phyloP scores from a whole-genome alignment of 2,113 vertebrate genomes.

The Pandion haliaetus region DNA sequence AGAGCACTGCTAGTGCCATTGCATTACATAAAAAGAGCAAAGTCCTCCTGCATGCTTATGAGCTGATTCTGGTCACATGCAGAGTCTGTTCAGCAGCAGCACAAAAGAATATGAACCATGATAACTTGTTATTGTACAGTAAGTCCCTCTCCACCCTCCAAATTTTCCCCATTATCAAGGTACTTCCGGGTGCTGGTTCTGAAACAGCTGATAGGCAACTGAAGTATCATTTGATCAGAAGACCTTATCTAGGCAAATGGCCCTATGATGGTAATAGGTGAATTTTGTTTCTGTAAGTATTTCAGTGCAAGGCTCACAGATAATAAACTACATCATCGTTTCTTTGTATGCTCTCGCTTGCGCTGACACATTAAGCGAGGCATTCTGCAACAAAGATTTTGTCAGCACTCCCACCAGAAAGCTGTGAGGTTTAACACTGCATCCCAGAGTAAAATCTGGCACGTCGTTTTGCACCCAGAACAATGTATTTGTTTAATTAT shows the following conservation, averaged over 20 bases:
- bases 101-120: background rate
- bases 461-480: background rate
- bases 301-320: background rate
- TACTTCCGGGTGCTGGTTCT: background rate
- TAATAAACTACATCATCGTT: background rate
- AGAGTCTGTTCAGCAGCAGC: background rate
- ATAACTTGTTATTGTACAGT: background rate
- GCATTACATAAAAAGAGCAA: fast-evolving
- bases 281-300: background rate
- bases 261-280: background rate
- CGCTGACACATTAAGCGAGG: background rate
- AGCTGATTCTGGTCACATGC: background rate
- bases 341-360: background rate
- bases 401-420: background rate
- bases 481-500: background rate
- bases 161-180: background rate
- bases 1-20: background rate
- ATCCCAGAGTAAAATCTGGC: background rate
- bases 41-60: background rate
- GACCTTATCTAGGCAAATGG: background rate
- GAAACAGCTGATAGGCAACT: background rate
- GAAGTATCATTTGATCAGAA: background rate
- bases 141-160: background rate
- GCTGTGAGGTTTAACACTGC: background rate
- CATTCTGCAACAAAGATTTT: background rate